Evolutionary conservation across 2,888 invertebrate genomes (phyloP).

Genomic region (Acleris laterana): DNA sequence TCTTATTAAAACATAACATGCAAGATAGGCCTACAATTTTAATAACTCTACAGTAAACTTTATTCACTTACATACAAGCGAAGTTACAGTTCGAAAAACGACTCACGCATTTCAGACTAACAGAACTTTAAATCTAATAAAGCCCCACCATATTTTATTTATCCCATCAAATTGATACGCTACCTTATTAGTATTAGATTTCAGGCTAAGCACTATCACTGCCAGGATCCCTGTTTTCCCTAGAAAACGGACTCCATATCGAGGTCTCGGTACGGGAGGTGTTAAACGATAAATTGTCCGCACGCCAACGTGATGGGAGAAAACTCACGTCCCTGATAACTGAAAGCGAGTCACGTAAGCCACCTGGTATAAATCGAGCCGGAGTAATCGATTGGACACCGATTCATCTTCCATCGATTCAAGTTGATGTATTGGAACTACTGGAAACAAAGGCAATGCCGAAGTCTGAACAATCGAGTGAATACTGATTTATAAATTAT

Average conservation of each 20-base stretch:
- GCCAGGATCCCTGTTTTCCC: too few species aligned
- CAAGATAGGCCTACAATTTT: too few species aligned
- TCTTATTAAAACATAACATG: too few species aligned
- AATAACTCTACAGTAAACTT: too few species aligned
- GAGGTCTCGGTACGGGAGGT: too few species aligned
- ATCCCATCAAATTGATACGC: conserved; percentile 1
- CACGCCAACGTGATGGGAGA: conserved; percentile 1
- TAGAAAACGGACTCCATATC: too few species aligned
- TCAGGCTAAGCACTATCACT: not conserved
- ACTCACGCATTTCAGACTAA: not conserved
- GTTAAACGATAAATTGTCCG: conserved; percentile 2
- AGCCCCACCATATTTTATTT: not conserved
- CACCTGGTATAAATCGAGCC: conserved; percentile 5
- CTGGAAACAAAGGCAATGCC: too few species aligned
- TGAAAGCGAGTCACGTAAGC: conserved; percentile 8
- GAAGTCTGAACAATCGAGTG: too few species aligned
- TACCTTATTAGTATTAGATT: conserved; percentile 8
- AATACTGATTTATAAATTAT: too few species aligned
- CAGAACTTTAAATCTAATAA: not conserved
- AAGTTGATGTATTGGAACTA: not conserved
- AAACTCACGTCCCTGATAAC: not conserved
- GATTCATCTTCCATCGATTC: conserved; percentile 4
- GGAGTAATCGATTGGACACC: conserved; percentile 7
- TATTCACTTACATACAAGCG: too few species aligned
- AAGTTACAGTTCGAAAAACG: too few species aligned